Evolutionary conservation across 2,113 vertebrate genomes (phyloP), one percentile per base, ranked within the genome.

Genomic region (Camelus bactrianus): DNA sequence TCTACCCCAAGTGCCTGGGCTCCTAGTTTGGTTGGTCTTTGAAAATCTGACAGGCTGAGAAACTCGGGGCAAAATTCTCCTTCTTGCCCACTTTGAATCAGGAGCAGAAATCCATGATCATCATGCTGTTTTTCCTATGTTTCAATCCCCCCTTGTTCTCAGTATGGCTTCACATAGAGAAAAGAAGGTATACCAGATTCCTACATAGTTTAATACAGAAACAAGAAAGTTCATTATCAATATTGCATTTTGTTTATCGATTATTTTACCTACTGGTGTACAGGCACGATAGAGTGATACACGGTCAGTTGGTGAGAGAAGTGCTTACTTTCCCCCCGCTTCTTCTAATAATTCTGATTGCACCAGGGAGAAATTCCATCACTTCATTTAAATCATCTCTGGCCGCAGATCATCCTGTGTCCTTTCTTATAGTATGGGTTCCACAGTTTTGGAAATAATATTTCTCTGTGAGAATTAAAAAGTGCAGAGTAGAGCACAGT

Each of bases 331-430:
- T 32, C 7, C 0, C 10, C 52, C 4, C 12, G 38, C 5, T 58
- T 93, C 28, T 91, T 52, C 79, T 83, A 64, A 84, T 90, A 94
- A 83, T 56, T 83, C 22, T 67, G 32, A 84, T 54, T 84, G 52
- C 19, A 48, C 58, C 52, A 84, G 48, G 30, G 32, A 86, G 30
- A 82, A 94, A 93, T 38, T 87, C 56, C 60, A 19, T 48, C 42
- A 12, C 60, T 58, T 30, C 8, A 85, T 30, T 84, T 56, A 85
- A 56, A 90, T 88, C 6, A 81, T 81, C 90, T 85, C 8, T 4
- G 12, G n/a, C 8, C 20, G 38, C 56, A 75, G 75, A 58, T 82
- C 52, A 56, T 82, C 52, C 52, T 73, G 32, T 2, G 13, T 69
- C 46, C 69, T 87, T 92, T 92, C 30, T 83, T 75, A 32, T 73